A percentile compares a stretch with the other conserved stretches of the same genome.
Evolutionary conservation across 2,797 vertebrate species (phyloP).

Genomic region (Sebastes paucispinis): DNA sequence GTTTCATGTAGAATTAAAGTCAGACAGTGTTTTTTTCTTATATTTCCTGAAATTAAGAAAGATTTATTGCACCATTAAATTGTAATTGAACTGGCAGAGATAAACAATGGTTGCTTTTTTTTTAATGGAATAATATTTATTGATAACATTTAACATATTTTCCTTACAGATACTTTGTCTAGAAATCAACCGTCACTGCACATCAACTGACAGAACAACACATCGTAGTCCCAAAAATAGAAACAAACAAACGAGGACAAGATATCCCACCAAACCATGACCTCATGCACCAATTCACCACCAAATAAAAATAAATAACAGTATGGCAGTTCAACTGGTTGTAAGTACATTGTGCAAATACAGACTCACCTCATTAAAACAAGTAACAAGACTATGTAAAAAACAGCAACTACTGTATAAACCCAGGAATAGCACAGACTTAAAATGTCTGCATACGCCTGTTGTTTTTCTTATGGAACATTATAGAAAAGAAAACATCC

Average conservation of each 20-base stretch:
- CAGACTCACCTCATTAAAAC: conserved; percentile 76
- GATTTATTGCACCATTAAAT: background rate
- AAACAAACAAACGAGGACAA: conserved; percentile 65
- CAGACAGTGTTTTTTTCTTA: background rate
- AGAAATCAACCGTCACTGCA: conserved; percentile 87
- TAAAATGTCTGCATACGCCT: conserved; percentile 66
- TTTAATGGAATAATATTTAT: conserved; percentile 76
- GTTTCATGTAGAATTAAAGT: background rate
- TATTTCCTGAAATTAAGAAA: background rate
- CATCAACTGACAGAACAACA: conserved; percentile 83
- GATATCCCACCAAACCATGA: conserved; percentile 76
- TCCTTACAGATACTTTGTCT: conserved; percentile 82
- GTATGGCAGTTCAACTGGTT: conserved; percentile 72
- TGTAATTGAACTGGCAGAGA: background rate
- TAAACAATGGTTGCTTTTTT: conserved; percentile 24
- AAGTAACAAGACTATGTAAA: conserved; percentile 77
- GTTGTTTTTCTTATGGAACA: conserved; percentile 65
- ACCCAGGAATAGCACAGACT: conserved; percentile 65
- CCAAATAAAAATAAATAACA: conserved; percentile 47
- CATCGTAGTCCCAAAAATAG: conserved; percentile 65
- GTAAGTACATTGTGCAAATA: conserved; percentile 74
- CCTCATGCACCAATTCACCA: conserved; percentile 81
- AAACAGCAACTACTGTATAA: conserved; percentile 72
- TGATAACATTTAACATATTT: conserved; percentile 82
- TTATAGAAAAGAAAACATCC: conserved; percentile 76